These are phyloP conservation scores for Akabosia matsudoensis DNA, from an alignment of 1,140 invertebrate species.

Conservation along the genomic window DNA sequence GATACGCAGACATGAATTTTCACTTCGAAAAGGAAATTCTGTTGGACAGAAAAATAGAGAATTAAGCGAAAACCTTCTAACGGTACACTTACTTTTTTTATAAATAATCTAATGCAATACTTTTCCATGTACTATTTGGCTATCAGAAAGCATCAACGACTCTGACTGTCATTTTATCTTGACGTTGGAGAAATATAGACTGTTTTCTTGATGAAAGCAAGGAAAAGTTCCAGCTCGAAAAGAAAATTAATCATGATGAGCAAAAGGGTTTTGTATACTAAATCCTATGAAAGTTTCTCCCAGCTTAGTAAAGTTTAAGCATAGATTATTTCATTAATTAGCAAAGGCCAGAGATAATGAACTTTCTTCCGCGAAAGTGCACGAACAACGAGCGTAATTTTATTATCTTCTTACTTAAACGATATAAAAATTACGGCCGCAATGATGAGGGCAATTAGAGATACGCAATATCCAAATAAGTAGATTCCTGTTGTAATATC, in stretches of 20 bases:
- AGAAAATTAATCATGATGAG: background rate
- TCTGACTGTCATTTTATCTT: no score
- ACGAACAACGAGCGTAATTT: background rate
- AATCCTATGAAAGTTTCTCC: background rate
- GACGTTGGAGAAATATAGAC: no score
- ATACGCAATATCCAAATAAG: constrained; percentile 50
- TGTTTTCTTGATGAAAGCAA: no score
- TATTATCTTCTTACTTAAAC: constrained; percentile 46
- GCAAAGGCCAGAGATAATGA: background rate
- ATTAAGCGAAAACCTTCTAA: no score
- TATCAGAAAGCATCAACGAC: no score
- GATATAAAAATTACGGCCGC: constrained; percentile 57
- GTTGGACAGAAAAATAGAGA: no score
- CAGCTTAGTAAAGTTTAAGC: background rate
- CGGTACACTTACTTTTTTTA: no score
- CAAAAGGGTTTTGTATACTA: background rate
- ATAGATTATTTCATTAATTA: background rate
- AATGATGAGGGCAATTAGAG: constrained; percentile 68
- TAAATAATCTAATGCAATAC: no score
- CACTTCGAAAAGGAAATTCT: no score
- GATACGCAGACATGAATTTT: no score
- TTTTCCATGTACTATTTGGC: no score
- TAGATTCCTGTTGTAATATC: constrained; percentile 36
- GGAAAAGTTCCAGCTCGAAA: background rate
- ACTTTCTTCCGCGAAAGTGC: background rate